These are phyloP conservation scores for zebrafish (Danio rerio) DNA, from an alignment of 2,113 vertebrate species.

Conservation along the genomic window GRCz12tu NC_133185.1:47519001-47519500, in stretches of 20 bases:
- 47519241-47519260: constrained; percentile 45
- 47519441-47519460: constrained; percentile 26
- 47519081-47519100: not conserved
- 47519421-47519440: constrained; percentile 22
- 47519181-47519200: constrained; percentile 32
- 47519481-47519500: constrained; percentile 50
- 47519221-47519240: constrained; percentile 30
- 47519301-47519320: not conserved
- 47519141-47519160: constrained; percentile 30
- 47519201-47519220: constrained; percentile 39
- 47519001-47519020: too few relatives aligned
- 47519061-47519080: too few relatives aligned
- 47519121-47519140: constrained; percentile 27
- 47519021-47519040: too few relatives aligned
- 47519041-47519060: too few relatives aligned
- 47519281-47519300: not conserved
- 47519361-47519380: constrained; percentile 37
- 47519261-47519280: constrained; percentile 35
- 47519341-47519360: constrained; percentile 33
- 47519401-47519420: constrained; percentile 44
- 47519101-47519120: constrained; percentile 21
- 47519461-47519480: constrained; percentile 38
- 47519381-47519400: constrained; percentile 52
- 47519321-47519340: constrained; percentile 34
- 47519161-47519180: constrained; percentile 37